A percentile compares a stretch with the other conserved stretches of the same genome.
These are phyloP conservation scores for Polydrusus tereticollis DNA, from an alignment of 2,888 invertebrate species.

Conservation along the genomic window DNA sequence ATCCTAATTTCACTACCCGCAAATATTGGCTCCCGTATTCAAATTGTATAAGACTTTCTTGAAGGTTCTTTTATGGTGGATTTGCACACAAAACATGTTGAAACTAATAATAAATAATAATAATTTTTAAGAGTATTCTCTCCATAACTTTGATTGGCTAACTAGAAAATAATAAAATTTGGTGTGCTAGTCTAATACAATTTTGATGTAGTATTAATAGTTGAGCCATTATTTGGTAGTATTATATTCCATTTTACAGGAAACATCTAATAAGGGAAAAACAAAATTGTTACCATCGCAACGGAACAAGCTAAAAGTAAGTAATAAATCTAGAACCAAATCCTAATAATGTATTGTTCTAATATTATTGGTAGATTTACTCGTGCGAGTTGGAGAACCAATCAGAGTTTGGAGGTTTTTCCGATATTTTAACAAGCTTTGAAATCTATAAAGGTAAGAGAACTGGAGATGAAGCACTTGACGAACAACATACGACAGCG, in stretches of 20 bases:
- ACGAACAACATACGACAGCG: slow-evolving; percentile 66
- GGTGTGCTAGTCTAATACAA: no score
- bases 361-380: slow-evolving; percentile 64
- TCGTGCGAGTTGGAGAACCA: slow-evolving; percentile 77
- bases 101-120: no score
- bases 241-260: background rate
- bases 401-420: slow-evolving; percentile 75
- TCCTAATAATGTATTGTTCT: background rate
- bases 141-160: no score
- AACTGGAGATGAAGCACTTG: slow-evolving; percentile 66
- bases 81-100: no score
- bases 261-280: background rate
- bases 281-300: slow-evolving; percentile 3
- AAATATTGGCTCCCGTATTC: no score
- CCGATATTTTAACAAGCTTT: slow-evolving; percentile 76
- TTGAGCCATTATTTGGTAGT: background rate
- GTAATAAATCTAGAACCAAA: background rate
- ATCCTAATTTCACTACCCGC: no score
- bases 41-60: no score
- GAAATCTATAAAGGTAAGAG: slow-evolving; percentile 75
- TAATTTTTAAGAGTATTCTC: no score
- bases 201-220: no score
- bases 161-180: no score
- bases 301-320: slow-evolving; percentile 23
- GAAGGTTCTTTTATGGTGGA: no score